phyloP scores from a whole-genome alignment of 2,888 invertebrate genomes.

The Selenia dentaria region DNA sequence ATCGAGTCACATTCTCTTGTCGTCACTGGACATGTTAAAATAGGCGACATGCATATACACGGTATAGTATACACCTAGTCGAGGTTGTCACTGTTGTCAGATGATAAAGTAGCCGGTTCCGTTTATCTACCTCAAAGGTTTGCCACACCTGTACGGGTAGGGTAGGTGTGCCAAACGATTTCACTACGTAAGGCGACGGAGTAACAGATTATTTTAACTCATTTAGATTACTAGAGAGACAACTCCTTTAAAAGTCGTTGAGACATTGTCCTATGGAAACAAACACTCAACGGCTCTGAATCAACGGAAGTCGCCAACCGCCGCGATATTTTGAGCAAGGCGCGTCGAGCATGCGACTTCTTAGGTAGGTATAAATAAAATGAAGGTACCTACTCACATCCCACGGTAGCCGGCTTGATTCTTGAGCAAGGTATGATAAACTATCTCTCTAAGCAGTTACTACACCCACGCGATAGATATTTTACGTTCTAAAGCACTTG shows the following conservation, averaged over 20 bases:
- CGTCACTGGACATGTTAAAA: too few relatives aligned
- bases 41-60: too few relatives aligned
- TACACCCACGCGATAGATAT: conserved; percentile 25
- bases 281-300: conserved; percentile 49
- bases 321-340: conserved; percentile 77
- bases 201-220: too few relatives aligned
- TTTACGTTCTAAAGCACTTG: conserved; percentile 27
- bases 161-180: too few relatives aligned
- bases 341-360: conserved; percentile 61
- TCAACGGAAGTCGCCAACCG: conserved; percentile 76
- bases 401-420: conserved; percentile 20
- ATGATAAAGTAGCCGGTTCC: too few relatives aligned
- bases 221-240: too few relatives aligned
- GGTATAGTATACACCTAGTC: too few relatives aligned
- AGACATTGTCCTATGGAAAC: conserved; percentile 40
- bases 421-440: conserved; percentile 33
- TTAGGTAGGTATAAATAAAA: conserved; percentile 51
- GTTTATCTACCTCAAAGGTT: too few relatives aligned
- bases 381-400: conserved; percentile 25
- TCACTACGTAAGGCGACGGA: too few relatives aligned
- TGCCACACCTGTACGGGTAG: too few relatives aligned
- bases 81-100: too few relatives aligned
- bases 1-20: too few relatives aligned
- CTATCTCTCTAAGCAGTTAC: conserved; percentile 23
- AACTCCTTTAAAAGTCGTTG: conserved; percentile 27